A percentile compares a stretch with the other conserved stretches of the same genome.
Conservation (phyloP, 2,888 invertebrate species). For the Smittia sp. region DNA sequence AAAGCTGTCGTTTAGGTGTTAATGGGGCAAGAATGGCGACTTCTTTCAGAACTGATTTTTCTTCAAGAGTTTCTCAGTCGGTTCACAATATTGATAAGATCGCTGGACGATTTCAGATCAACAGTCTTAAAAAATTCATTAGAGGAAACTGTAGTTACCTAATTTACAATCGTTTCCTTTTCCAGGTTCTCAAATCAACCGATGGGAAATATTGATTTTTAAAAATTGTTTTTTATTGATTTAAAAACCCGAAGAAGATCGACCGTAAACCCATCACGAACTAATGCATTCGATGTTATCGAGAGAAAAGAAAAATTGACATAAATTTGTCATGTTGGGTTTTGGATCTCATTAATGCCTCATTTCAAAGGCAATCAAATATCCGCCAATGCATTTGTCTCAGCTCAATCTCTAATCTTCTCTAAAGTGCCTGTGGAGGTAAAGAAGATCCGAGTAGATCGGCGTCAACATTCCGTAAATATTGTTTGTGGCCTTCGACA, state of each 20-base stretch:
- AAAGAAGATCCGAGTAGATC: neutral
- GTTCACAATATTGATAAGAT: too few relatives aligned
- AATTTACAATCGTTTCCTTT: too few relatives aligned
- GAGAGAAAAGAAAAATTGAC: constrained; percentile 18
- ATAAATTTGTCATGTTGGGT: constrained; percentile 29
- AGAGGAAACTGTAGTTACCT: too few relatives aligned
- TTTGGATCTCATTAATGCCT: neutral
- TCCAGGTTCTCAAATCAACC: too few relatives aligned
- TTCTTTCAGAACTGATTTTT: too few relatives aligned
- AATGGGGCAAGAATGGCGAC: too few relatives aligned
- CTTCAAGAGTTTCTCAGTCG: too few relatives aligned
- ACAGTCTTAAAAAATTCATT: too few relatives aligned
- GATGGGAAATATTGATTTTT: constrained; percentile 4
- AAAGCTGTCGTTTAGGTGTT: too few relatives aligned
- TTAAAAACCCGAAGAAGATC: too few relatives aligned
- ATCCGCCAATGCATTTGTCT: neutral
- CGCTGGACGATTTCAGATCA: too few relatives aligned
- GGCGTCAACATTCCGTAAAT: neutral
- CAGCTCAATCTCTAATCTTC: neutral
- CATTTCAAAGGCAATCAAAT: neutral
- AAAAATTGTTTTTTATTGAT: neutral
- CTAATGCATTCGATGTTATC: constrained; percentile 30
- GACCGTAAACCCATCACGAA: neutral
- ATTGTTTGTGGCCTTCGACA: neutral
- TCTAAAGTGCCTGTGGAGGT: neutral